Base-by-base conservation (phyloP, 1,140 invertebrate genomes). In the Doryteuthis pealeii region DNA sequence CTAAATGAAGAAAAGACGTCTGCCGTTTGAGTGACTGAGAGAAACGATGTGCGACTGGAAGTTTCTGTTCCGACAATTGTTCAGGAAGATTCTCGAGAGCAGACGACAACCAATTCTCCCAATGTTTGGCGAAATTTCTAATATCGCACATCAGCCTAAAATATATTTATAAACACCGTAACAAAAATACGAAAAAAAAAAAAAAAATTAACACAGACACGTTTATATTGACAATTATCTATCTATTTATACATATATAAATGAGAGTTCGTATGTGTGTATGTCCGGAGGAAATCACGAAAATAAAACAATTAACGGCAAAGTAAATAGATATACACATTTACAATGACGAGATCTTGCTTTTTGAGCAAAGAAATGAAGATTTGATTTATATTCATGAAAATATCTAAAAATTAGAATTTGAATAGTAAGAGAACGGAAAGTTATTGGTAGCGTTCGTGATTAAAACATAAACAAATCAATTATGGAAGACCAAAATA, bases 1-100 rank as follows among this genome's bases (percentile, higher is more conserved):
- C 86, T 30, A 87, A 75, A 78, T 87, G 85, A 31, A 87, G 76
- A 79, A 87, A 87, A 54, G 86, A 85, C 22, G 85, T 85, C 54
- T 87, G 85, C 72, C 86, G 75, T 76, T 86, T 87, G 32, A 87
- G 73, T 0, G 84, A 72, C 73, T 81, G 82, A 1, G 84, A 76
- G 78, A 87, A 87, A 31, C 83, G 72, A 30, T 82, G 69, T 12
- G 84, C 83, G 0, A 86, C 84, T 10, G 83, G 83, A 67, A 87
- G 77, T 77, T 87, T 87, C 30, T 76, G 73, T 15, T 82, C 79
- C 12, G 80, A 76, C 12, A 87, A 74, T 45, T 54, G 62, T 22
- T 84, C 81, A 22, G 84, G 82, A 12, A 87, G 76, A 72, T 84
- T 84, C 62, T 86, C 85, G 28, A 87, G 73, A 12, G 86, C 80